Conservation (phyloP, 2,797 vertebrate species). For the Eulemur rubriventer region DNA sequence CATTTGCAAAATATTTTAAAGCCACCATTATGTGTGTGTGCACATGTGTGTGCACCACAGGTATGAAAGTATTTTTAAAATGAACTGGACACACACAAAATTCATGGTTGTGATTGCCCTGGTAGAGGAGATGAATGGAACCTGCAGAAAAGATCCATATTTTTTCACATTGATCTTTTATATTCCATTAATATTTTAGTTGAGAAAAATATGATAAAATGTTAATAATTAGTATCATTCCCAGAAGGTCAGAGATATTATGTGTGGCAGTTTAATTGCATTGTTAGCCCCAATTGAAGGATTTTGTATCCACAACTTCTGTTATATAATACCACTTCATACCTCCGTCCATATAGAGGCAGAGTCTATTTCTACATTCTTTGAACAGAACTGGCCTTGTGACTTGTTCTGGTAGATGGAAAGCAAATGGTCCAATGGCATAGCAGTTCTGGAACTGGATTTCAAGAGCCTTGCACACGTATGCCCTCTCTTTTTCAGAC, state of each 20-base stretch:
- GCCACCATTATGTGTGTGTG: not conserved
- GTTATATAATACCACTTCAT: not conserved
- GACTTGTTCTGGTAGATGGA: not conserved
- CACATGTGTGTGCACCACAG: rapidly evolving
- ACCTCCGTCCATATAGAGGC: not conserved
- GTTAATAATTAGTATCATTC: not conserved
- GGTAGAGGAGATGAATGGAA: not conserved
- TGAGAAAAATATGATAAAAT: not conserved
- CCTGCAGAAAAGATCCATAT: not conserved
- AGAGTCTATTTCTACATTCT: not conserved
- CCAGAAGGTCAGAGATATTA: not conserved
- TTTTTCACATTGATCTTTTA: not conserved
- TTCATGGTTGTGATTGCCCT: not conserved
- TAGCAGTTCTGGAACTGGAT: not conserved
- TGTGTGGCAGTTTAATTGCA: not conserved
- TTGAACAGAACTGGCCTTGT: not conserved
- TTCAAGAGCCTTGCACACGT: not conserved
- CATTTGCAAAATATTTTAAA: not conserved
- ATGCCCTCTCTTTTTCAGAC: not conserved
- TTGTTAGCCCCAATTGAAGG: not conserved
- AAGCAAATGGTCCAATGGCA: not conserved
- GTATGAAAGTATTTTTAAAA: not conserved
- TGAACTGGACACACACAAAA: not conserved
- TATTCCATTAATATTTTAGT: not conserved
- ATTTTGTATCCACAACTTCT: not conserved